Evolutionary conservation across 2,888 invertebrate genomes (phyloP).

Genomic region (Ethmia dodecea): DNA sequence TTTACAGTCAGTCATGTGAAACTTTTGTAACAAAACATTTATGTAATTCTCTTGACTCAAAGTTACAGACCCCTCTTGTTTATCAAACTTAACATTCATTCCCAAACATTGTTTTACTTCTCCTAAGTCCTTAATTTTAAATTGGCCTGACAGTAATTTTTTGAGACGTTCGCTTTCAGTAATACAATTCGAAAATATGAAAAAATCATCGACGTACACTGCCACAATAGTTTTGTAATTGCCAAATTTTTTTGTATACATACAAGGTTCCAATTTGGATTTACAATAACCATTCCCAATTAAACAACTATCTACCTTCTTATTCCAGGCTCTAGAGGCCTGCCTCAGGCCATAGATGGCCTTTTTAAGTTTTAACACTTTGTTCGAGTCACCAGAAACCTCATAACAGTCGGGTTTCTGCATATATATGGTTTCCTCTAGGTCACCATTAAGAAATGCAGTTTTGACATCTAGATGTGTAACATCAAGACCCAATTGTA

Average conservation of each 20-base stretch:
- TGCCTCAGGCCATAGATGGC: too few species aligned
- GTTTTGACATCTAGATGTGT: conserved; percentile 13
- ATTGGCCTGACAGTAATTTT: conserved; percentile 1
- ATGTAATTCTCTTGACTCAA: conserved; percentile 6
- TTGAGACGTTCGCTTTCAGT: conserved; percentile 6
- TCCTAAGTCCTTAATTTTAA: conserved; percentile 17
- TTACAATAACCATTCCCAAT: conserved; percentile 2
- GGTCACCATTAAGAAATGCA: conserved; percentile 13
- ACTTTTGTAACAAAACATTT: conserved; percentile 3
- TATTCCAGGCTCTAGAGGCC: conserved; percentile 12
- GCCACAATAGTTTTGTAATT: conserved; percentile 5
- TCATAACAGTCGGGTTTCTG: not conserved
- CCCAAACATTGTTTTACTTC: conserved; percentile 17
- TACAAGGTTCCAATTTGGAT: conserved; percentile 12
- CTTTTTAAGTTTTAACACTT: too few species aligned
- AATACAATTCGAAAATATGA: conserved; percentile 11
- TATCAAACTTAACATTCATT: too few species aligned
- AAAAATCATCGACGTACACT: conserved; percentile 14
- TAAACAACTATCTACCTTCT: conserved; percentile 10
- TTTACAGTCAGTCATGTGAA: conserved; percentile 9
- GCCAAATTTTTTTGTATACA: conserved; percentile 1
- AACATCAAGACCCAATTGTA: conserved; percentile 7
- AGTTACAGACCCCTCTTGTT: too few species aligned
- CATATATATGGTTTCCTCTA: conserved; percentile 10
- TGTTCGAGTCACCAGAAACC: too few species aligned